A percentile compares a stretch with the other conserved stretches of the same genome.
Evolutionary conservation across 2,797 vertebrate species (phyloP).

Genomic region (Cossypha niveicapilla): DNA sequence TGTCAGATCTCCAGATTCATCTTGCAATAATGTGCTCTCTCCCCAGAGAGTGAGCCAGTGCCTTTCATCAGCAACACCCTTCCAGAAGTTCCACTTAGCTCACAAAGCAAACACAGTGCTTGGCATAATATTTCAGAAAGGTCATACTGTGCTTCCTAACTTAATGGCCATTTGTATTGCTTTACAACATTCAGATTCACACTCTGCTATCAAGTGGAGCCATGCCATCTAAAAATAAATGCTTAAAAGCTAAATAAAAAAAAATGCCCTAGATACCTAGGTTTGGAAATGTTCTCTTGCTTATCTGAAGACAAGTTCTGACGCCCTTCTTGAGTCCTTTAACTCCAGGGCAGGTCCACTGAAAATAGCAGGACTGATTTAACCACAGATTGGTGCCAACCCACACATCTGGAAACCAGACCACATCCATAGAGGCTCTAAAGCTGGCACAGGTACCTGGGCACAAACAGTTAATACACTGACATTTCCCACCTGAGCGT

Average conservation of each 20-base stretch:
- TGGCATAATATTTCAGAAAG: conserved; percentile 55
- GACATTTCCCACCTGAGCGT: background rate
- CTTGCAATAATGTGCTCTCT: conserved; percentile 25
- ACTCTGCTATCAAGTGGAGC: conserved; percentile 25
- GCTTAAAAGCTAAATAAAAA: conserved; percentile 32
- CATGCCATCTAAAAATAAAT: conserved; percentile 52
- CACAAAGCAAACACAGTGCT: conserved; percentile 48
- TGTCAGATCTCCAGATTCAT: conserved; percentile 36
- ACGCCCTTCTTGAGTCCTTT: background rate
- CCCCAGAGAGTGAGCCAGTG: background rate
- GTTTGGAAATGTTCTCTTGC: conserved; percentile 23
- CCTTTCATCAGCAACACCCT: conserved; percentile 54
- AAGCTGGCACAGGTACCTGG: background rate
- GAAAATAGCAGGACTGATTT: background rate
- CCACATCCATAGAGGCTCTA: background rate
- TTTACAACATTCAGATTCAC: conserved; percentile 57
- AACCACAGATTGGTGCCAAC: too few species aligned
- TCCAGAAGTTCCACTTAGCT: conserved; percentile 53
- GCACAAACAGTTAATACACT: background rate
- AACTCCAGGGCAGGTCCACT: background rate
- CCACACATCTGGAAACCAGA: background rate
- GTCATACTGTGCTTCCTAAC: conserved; percentile 47
- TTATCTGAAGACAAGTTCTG: conserved; percentile 7
- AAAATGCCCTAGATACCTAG: conserved; percentile 22
- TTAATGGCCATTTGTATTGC: conserved; percentile 59